Conservation (phyloP, 1,140 invertebrate species). For the Papilio polytes region DNA sequence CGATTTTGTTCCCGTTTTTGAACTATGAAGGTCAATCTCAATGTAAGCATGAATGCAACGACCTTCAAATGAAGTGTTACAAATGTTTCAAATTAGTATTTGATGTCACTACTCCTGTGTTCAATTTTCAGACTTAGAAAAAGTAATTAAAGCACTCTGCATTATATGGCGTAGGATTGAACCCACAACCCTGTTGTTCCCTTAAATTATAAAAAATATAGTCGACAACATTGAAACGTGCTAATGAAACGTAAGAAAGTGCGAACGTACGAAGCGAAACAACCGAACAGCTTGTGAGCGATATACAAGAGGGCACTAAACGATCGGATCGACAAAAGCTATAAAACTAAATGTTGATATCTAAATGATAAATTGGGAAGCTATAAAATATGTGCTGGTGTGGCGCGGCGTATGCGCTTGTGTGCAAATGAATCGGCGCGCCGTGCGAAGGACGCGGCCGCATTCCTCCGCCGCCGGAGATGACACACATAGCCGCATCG, state of each 20-base stretch:
- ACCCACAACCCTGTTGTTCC: background rate
- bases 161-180: background rate
- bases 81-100: background rate
- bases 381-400: conserved; percentile 72
- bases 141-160: background rate
- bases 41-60: background rate
- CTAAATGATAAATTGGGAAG: conserved; percentile 73
- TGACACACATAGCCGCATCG: conserved; percentile 71
- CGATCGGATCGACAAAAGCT: conserved; percentile 42
- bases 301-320: conserved; percentile 43
- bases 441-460: conserved; percentile 77
- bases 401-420: conserved; percentile 55
- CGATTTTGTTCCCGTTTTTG: background rate
- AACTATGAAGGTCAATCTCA: background rate
- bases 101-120: background rate
- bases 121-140: background rate
- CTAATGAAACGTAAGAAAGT: conserved; percentile 9
- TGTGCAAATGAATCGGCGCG: conserved; percentile 78
- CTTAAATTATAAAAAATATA: background rate
- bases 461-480: conserved; percentile 73
- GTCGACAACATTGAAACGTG: background rate
- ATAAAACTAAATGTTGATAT: conserved; percentile 60
- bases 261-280: conserved; percentile 34
- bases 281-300: conserved; percentile 42
- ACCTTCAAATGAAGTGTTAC: background rate